Base-by-base conservation (phyloP, 1,140 invertebrate genomes). In the Drosophila micromelanica region DNA sequence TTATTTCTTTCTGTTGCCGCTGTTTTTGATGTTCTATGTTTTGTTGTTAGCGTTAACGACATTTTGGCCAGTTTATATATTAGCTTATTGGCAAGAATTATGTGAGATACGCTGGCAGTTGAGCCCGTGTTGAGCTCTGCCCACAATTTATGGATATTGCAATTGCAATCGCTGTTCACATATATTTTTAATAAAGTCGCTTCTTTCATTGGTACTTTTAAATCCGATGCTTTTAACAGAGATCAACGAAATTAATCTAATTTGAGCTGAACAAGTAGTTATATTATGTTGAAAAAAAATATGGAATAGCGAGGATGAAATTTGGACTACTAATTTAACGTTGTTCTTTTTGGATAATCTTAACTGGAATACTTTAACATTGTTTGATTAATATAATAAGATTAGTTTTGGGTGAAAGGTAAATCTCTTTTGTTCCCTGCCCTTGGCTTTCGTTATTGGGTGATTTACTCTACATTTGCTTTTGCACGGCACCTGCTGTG, bases 81-180 rank as follows among this genome's bases (percentile, higher is more conserved):
- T 86, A 67, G 43, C 60, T 64, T 80, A 85, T 85, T 73, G 80
- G 65, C 80, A 86, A 71, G 72, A 80, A 76, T 78, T 67, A 67
- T 17, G 62, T 52, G 62, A 35, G 62, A 67, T 69, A 67, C 55
- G 37, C 45, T 11, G 15, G 8, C 43, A 32, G 15, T 55, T 56
- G 17, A 20, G 11, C 42, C 62, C 27, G 15, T 13, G 9, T 15
- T 32, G 54, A 59, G 37, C 35, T 32, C 35, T 49, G 8, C 13
- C 35, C 13, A 13, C 51, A 59, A 74, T 62, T 62, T 62, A 70
- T 70, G 51, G 30, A 51, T 55, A 56, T 62, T 62, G 71, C 60
- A 56, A 42, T 35, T 32, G 64, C 48, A 69, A 55, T 55, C 37
- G 48, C 45, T 37, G 17, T 30, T 27, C 48, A 30, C 35, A 62